Evolutionary conservation across 2,888 invertebrate species (phyloP).

Genomic region (Drosophila borealis): DNA sequence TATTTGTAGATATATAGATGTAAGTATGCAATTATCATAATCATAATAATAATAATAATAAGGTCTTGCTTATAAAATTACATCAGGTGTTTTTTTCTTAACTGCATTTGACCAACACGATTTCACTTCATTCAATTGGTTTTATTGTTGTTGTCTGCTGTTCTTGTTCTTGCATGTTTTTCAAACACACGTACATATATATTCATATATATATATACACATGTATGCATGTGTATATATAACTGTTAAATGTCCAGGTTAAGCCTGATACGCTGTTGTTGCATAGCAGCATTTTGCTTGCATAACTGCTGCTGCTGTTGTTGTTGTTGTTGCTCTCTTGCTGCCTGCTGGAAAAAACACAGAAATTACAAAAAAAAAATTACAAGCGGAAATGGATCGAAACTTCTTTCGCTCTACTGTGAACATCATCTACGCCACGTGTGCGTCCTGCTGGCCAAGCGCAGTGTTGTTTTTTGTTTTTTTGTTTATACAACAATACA

Average conservation of each 20-base stretch:
- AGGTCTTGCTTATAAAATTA: constrained; percentile 70
- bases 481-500: constrained; percentile 36
- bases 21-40: constrained; percentile 57
- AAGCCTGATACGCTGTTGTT: constrained; percentile 41
- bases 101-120: constrained; percentile 59
- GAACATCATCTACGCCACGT: constrained; percentile 15
- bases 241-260: constrained; percentile 34
- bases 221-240: constrained; percentile 9
- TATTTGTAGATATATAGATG: constrained; percentile 26
- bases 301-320: constrained; percentile 9
- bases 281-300: constrained; percentile 26
- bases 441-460: constrained; percentile 40
- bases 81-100: constrained; percentile 74
- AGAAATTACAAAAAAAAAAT: constrained; percentile 41
- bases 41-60: constrained; percentile 49
- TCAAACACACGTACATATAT: constrained; percentile 22
- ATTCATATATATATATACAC: constrained; percentile 22
- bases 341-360: constrained; percentile 54
- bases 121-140: constrained; percentile 29
- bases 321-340: constrained; percentile 10
- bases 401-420: constrained; percentile 28
- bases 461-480: neutral
- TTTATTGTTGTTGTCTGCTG: constrained; percentile 14
- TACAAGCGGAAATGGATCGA: constrained; percentile 52
- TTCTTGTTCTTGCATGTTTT: constrained; percentile 7